Conservation (phyloP, 2,113 vertebrate genomes). For the Cheirogaleus medius region DNA sequence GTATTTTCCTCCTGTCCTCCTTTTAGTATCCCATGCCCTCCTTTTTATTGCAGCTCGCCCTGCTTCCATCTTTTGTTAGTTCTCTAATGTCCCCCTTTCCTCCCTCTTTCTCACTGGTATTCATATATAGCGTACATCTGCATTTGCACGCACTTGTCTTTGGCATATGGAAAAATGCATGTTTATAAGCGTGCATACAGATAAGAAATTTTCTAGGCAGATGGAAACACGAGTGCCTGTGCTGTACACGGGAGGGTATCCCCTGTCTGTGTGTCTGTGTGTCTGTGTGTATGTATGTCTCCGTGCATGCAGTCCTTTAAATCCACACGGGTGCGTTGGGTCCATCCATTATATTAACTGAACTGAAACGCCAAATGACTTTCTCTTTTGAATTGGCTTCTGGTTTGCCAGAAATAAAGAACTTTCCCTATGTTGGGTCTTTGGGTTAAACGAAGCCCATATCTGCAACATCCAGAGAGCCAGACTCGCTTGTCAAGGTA, state of each 20-base stretch:
- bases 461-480: not conserved
- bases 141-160: not conserved
- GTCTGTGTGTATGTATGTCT: not conserved
- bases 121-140: not conserved
- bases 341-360: not conserved
- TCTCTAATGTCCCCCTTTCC: not conserved
- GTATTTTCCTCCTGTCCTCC: not conserved
- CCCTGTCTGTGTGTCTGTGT: not conserved
- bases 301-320: not conserved
- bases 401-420: not conserved
- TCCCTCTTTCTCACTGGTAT: not conserved
- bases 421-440: not conserved
- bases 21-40: slow-evolving; percentile 14
- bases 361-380: not conserved
- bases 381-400: not conserved
- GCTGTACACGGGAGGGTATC: not conserved
- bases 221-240: not conserved
- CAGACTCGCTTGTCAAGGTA: not conserved
- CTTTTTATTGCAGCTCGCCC: not conserved
- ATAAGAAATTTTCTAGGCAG: not conserved
- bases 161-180: not conserved
- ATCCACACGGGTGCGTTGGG: not conserved
- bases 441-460: not conserved
- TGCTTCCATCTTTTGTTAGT: slow-evolving; percentile 10
- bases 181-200: not conserved